These are phyloP conservation scores for Ennomos erosarius DNA, from an alignment of 2,888 invertebrate species.

Conservation along the genomic window DNA sequence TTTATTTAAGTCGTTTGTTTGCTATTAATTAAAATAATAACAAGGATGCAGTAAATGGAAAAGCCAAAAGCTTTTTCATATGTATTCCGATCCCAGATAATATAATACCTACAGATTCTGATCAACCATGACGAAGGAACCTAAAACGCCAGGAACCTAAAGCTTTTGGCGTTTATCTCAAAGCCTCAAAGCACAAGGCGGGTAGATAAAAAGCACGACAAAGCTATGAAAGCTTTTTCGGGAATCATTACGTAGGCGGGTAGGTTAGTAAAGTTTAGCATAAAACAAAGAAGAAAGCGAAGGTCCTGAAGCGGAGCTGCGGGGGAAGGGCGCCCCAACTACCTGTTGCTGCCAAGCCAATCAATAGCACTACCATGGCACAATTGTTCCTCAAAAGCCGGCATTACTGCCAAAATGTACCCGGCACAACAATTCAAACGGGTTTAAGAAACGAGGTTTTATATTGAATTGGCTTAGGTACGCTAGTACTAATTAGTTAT, in stretches of 20 bases:
- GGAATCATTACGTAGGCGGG: background rate
- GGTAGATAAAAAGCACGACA: too few species aligned
- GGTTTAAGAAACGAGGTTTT: slow-evolving; percentile 7
- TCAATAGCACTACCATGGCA: slow-evolving; percentile 75
- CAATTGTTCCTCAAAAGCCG: slow-evolving; percentile 67
- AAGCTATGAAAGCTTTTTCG: background rate
- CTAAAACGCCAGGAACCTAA: too few species aligned
- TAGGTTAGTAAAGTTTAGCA: slow-evolving; percentile 30
- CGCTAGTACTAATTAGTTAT: too few species aligned
- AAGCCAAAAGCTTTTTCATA: slow-evolving; percentile 20
- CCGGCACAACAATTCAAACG: slow-evolving; percentile 37
- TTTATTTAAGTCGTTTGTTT: slow-evolving; percentile 48
- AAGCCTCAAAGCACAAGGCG: too few species aligned
- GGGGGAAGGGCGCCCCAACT: slow-evolving; percentile 73
- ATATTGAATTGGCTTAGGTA: too few species aligned
- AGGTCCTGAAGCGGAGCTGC: slow-evolving; percentile 56
- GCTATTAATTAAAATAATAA: slow-evolving; percentile 35
- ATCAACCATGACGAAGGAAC: too few species aligned
- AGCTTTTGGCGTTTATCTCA: too few species aligned
- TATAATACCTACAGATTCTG: too few species aligned
- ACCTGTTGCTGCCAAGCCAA: slow-evolving; percentile 80
- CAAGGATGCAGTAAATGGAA: slow-evolving; percentile 27
- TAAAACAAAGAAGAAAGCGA: slow-evolving; percentile 63
- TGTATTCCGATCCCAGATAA: too few species aligned
- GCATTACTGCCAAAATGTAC: slow-evolving; percentile 51